These are phyloP conservation scores for Oplegnathus fasciatus DNA, from an alignment of 2,113 vertebrate genomes.

Conservation along the genomic window DNA sequence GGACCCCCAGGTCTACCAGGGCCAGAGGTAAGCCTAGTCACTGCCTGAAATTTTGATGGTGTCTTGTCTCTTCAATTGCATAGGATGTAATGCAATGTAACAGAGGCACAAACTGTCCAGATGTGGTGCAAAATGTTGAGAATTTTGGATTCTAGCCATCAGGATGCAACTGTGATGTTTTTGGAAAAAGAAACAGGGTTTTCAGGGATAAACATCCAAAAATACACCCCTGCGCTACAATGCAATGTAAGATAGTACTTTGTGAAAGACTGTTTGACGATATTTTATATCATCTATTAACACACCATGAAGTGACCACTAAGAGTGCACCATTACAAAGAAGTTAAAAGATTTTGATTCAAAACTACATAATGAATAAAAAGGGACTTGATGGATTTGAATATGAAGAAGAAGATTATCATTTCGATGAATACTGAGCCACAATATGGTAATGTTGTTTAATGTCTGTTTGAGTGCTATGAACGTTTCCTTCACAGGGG, in stretches of 20 bases:
- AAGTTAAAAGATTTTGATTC: not conserved
- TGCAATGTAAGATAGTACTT: not conserved
- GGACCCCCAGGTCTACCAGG: slow-evolving; percentile 87
- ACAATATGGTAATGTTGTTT: not conserved
- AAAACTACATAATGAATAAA: not conserved
- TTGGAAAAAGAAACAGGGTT: slow-evolving; percentile 3
- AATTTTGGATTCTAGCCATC: slow-evolving; percentile 14
- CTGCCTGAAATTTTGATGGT: not conserved
- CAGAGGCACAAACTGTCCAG: not conserved
- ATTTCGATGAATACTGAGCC: not conserved
- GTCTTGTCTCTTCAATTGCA: not conserved
- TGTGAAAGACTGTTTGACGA: not conserved
- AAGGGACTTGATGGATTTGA: not conserved
- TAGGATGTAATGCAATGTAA: slow-evolving; percentile 2
- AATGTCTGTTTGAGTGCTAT: slow-evolving; percentile 18
- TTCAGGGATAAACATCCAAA: not conserved
- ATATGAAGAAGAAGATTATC: not conserved
- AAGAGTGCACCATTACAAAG: not conserved
- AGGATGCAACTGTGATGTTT: slow-evolving; percentile 13
- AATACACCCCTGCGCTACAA: not conserved
- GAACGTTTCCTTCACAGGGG: slow-evolving; percentile 74
- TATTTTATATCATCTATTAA: not conserved
- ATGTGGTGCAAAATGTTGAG: slow-evolving; percentile 18
- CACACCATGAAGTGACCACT: not conserved
- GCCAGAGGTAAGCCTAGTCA: slow-evolving; percentile 80